Conservation (phyloP, 2,113 vertebrate genomes). For the Cynoglossus semilaevis region DNA sequence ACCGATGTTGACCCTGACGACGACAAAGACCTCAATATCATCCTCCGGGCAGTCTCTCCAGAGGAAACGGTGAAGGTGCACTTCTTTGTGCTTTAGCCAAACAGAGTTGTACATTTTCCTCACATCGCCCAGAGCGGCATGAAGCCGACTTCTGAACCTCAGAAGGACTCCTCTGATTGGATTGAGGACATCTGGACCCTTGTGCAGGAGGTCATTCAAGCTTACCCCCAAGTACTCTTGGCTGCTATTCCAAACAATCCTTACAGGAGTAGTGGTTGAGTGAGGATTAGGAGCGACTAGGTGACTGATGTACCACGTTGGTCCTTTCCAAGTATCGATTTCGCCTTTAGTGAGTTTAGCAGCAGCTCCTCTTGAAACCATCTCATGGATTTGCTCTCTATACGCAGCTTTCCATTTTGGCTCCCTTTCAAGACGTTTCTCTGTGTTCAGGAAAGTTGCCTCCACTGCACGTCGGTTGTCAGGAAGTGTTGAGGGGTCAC, state of each 20-base stretch:
- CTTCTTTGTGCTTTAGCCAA: not conserved
- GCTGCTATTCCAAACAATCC: slow-evolving; percentile 32
- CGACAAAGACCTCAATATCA: no score
- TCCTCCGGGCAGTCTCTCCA: not conserved
- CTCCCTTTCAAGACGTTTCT: slow-evolving; percentile 7
- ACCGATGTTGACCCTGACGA: no score
- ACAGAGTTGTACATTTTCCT: not conserved
- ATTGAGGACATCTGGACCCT: slow-evolving; percentile 40
- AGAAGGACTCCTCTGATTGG: slow-evolving; percentile 26
- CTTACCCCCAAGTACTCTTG: slow-evolving; percentile 20
- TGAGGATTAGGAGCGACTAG: slow-evolving; percentile 16
- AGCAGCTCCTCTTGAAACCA: slow-evolving; percentile 3
- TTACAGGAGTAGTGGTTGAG: slow-evolving; percentile 15
- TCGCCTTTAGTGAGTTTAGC: not conserved
- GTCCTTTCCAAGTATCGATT: slow-evolving; percentile 5
- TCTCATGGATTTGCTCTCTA: slow-evolving; percentile 14
- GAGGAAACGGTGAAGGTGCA: not conserved
- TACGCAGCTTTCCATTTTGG: slow-evolving; percentile 19
- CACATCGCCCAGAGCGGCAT: not conserved
- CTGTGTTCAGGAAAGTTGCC: slow-evolving; percentile 14
- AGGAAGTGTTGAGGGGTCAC: no score
- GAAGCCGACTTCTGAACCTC: not conserved
- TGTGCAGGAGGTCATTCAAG: slow-evolving; percentile 29
- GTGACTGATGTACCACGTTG: slow-evolving; percentile 26
- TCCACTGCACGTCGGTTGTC: no score